phyloP scores from a whole-genome alignment of 2,888 invertebrate genomes.

The Harmothoe impar region DNA sequence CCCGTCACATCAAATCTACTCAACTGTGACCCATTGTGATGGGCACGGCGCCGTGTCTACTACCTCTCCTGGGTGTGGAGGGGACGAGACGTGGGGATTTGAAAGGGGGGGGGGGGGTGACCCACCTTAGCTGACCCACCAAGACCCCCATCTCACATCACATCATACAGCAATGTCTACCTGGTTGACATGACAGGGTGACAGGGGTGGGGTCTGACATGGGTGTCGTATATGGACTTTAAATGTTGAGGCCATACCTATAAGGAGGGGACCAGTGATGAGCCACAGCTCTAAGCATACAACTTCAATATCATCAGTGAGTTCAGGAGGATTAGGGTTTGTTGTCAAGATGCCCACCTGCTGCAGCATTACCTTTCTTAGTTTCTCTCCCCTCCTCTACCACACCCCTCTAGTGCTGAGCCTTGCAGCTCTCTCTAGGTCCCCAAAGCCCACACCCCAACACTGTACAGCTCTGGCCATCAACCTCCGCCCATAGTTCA shows the following conservation, averaged over 20 bases:
- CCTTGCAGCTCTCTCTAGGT: not conserved
- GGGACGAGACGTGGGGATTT: not conserved
- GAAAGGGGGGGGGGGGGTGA: not conserved
- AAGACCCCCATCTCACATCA: not conserved
- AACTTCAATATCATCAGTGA: too few species aligned
- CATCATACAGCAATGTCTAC: not conserved
- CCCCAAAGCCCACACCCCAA: not conserved
- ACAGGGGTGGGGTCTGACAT: not conserved
- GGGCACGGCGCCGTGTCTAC: conserved; percentile 50
- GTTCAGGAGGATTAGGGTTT: too few species aligned
- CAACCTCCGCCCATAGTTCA: not conserved
- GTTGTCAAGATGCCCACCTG: too few species aligned
- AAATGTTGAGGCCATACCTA: too few species aligned
- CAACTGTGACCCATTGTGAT: conserved; percentile 62
- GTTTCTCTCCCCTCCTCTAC: not conserved
- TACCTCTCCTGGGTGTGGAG: not conserved
- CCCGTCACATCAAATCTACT: conserved; percentile 62
- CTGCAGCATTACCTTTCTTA: too few species aligned
- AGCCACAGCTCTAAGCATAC: too few species aligned
- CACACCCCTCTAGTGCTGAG: not conserved
- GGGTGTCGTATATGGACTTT: too few species aligned
- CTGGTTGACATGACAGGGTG: not conserved
- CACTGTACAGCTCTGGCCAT: not conserved
- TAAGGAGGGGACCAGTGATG: too few species aligned
- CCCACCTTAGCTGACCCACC: not conserved